Evolutionary conservation across 2,888 invertebrate species (phyloP), one percentile per base, ranked within the genome.

Genomic region (Zaprionus lineosus): DNA sequence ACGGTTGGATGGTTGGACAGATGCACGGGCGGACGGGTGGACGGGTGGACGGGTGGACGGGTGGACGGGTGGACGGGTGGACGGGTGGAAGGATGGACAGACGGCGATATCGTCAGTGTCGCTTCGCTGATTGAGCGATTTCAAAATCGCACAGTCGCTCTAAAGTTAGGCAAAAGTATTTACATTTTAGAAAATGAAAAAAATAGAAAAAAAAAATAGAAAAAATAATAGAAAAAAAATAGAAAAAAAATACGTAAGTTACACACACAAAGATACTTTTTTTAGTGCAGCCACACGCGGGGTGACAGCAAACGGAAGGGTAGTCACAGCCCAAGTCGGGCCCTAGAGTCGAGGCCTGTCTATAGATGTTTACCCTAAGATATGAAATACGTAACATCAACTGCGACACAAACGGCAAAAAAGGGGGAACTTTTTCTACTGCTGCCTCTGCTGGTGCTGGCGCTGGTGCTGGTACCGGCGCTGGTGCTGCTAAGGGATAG

Each of bases 131-230:
- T 73, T 69, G 73, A 65, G 58, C 40, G 76, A 77, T 77, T 77
- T 65, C 63, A 65, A 70, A 78, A 81, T 74, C 58, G 43, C 59
- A 39, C 48, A 59, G 62, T 40, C 51, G 65, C 73, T 77, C 82
- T 79, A 84, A 84, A 86, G 71, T 83, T 84, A 77, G 73, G 73
- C 79, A 77, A 86, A 84, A 77, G 77, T 79, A 86, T 84, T 84
- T 86, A 79, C 86, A 84, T 86, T 86, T 77, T 79, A 63, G 65
- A 64, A 60, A 66, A 71, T n/a, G n/a, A 78, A 63, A 56, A 65
- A 67, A 55, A 64, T 8, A 8, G 24, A 60, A 66, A 71, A 78
- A 61, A 56, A 65, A 67, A 57, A 64, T 55, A 60, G 82, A 74
- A 63, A 74, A 77, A 37, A 61, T 73, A 68, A 63, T 8, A 8